These are phyloP conservation scores for Drosophila guanche DNA, from an alignment of 1,140 invertebrate genomes.

Conservation along the genomic window DNA sequence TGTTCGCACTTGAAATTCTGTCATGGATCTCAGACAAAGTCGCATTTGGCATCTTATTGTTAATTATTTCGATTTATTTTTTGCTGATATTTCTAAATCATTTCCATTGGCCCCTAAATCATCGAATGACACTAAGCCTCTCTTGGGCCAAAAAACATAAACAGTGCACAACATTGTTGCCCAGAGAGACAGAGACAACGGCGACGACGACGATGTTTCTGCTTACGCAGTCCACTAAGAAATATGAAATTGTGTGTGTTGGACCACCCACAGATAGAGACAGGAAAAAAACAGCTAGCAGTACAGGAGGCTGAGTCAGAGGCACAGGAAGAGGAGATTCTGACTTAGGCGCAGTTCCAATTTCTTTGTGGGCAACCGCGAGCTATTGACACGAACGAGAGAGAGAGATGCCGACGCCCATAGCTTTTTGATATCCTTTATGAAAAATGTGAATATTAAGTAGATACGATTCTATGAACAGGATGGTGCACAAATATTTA, in stretches of 20 bases:
- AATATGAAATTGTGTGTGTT: slow-evolving; percentile 18
- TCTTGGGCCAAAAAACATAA: no score
- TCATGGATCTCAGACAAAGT: no score
- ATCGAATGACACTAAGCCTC: slow-evolving; percentile 11
- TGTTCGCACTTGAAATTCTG: no score
- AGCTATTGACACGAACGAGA: slow-evolving; percentile 50
- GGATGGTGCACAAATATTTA: no score
- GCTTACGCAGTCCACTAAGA: slow-evolving; percentile 18
- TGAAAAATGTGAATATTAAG: not conserved
- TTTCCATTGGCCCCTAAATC: not conserved
- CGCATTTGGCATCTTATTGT: not conserved
- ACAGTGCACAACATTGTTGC: slow-evolving; percentile 28
- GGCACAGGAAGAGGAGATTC: not conserved
- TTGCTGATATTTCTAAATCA: slow-evolving; percentile 16
- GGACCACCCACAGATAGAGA: slow-evolving; percentile 1
- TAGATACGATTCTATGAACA: no score
- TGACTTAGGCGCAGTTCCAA: slow-evolving; percentile 54
- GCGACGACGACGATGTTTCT: slow-evolving; percentile 9
- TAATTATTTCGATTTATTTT: not conserved
- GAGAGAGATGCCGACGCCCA: slow-evolving; percentile 35
- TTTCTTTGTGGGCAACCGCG: slow-evolving; percentile 47
- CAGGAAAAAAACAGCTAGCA: no score
- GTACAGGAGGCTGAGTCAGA: no score
- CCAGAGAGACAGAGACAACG: no score
- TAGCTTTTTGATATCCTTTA: slow-evolving; percentile 26